Conservation (phyloP, 2,888 invertebrate species). For the Euzophera pinguis region DNA sequence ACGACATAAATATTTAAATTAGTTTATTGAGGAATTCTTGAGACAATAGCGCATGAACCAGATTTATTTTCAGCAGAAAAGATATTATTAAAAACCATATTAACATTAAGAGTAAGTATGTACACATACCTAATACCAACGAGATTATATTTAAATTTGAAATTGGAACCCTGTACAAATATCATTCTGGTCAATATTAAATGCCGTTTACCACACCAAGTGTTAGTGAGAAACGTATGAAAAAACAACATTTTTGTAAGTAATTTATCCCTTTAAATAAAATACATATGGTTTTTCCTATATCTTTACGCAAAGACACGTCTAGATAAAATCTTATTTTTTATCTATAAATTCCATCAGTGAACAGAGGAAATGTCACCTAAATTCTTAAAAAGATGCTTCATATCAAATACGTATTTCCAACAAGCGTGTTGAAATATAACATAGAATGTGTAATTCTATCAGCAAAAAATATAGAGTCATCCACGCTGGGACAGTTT, state of each 20-base stretch:
- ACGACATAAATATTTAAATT: no score
- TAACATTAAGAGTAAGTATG: no score
- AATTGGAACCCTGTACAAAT: no score
- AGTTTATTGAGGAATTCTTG: no score
- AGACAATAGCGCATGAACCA: no score
- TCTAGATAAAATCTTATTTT: background rate
- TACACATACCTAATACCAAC: no score
- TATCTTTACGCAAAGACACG: background rate
- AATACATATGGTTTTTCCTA: background rate
- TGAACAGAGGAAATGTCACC: conserved; percentile 9
- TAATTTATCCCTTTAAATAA: background rate
- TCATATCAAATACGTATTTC: conserved; percentile 42
- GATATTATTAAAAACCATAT: no score
- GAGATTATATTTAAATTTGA: no score
- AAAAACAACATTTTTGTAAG: background rate
- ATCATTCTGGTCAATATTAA: no score
- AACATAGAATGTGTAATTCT: conserved; percentile 49
- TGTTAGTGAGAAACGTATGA: background rate
- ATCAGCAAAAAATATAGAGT: conserved; percentile 46
- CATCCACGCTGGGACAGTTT: conserved; percentile 52
- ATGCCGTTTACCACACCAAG: no score
- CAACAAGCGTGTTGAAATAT: conserved; percentile 51
- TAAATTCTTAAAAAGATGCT: conserved; percentile 15
- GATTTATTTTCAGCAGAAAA: no score
- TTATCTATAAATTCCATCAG: conserved; percentile 8